Evolutionary conservation across 1,140 invertebrate species (phyloP).

Genomic region (Eufriesea mexicana): DNA sequence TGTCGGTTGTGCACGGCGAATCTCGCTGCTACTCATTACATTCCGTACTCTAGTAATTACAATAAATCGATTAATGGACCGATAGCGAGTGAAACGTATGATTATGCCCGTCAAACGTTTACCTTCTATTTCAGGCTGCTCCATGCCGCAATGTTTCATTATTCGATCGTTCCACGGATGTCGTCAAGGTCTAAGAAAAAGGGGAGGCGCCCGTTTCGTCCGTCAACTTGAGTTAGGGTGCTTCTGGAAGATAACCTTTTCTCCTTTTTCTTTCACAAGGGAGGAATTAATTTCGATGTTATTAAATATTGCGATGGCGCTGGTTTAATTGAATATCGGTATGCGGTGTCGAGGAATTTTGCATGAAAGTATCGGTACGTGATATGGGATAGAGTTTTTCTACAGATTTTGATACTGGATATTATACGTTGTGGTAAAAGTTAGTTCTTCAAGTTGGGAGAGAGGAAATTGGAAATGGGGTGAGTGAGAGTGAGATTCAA

Average conservation of each 20-base stretch:
- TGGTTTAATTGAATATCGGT: neutral
- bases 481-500: no score
- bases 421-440: no score
- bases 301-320: no score
- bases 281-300: neutral
- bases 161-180: neutral
- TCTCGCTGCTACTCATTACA: neutral
- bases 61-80: constrained; percentile 56
- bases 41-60: constrained; percentile 44
- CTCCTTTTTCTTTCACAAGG: no score
- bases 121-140: neutral
- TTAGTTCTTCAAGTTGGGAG: no score
- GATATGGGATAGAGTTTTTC: no score
- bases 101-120: constrained; percentile 21
- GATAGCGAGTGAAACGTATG: constrained; percentile 27
- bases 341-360: neutral
- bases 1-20: neutral
- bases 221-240: neutral
- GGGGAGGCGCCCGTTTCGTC: neutral
- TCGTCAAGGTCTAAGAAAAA: neutral
- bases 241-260: neutral
- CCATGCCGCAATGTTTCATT: neutral
- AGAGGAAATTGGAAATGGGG: no score
- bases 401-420: no score
- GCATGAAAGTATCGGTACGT: no score